Evolutionary conservation across 2,797 vertebrate genomes (phyloP).

Genomic region (Pelochelys cantorii): DNA sequence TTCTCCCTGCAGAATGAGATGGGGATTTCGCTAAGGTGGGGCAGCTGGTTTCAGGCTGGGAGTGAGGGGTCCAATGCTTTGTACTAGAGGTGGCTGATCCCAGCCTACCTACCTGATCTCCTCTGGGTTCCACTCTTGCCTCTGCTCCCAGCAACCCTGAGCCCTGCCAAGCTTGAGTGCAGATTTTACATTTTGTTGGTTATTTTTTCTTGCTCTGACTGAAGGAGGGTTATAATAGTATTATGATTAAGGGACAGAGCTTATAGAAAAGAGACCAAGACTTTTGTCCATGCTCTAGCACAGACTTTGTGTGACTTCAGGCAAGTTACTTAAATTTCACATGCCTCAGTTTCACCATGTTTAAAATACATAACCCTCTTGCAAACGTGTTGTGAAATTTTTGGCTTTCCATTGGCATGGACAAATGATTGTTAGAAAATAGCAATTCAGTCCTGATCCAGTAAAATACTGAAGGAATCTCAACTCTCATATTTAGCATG

Average conservation of each 20-base stretch:
- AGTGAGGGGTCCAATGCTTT: not conserved
- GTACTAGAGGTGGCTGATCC: not conserved
- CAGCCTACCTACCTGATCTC: not conserved
- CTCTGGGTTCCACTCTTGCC: not conserved
- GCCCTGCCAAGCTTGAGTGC: not conserved
- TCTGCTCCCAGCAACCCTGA: not conserved
- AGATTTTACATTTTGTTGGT: not conserved
- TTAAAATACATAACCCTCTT: not conserved
- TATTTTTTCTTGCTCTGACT: not conserved
- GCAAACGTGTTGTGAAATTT: not conserved
- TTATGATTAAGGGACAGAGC: not conserved
- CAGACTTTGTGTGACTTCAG: not conserved
- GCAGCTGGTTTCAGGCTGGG: not conserved
- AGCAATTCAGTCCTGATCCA: not conserved
- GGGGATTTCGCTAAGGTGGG: not conserved
- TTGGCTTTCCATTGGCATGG: not conserved
- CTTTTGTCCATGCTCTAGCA: not conserved
- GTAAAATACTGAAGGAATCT: not conserved
- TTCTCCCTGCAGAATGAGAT: not conserved
- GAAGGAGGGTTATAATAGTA: not conserved
- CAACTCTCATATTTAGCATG: not conserved
- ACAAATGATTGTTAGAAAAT: not conserved
- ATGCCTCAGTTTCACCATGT: not conserved
- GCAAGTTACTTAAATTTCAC: not conserved
- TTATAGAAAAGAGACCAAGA: not conserved